A percentile compares a stretch with the other conserved stretches of the same genome.
Evolutionary conservation across 2,888 invertebrate species (phyloP).

Genomic region (Caenorhabditis sp.): DNA sequence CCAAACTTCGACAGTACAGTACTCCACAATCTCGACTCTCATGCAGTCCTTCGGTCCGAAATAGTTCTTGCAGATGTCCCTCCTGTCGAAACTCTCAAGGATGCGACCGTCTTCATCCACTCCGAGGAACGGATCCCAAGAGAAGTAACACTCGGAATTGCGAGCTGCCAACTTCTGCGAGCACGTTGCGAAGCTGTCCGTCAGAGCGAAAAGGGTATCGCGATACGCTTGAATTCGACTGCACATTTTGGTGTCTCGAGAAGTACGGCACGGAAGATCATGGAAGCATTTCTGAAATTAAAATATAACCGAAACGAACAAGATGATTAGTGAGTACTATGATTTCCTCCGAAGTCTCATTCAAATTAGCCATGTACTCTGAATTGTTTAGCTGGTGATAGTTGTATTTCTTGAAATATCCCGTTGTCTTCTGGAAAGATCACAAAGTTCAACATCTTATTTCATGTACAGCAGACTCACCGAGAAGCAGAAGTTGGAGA

Average conservation of each 20-base stretch:
- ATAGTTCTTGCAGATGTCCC: constrained; percentile 42
- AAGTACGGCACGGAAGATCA: constrained; percentile 23
- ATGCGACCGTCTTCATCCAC: constrained; percentile 33
- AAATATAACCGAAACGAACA: neutral
- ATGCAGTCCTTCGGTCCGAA: constrained; percentile 38
- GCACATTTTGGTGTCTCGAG: constrained; percentile 25
- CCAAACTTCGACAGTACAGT: constrained; percentile 34
- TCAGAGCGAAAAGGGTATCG: constrained; percentile 29
- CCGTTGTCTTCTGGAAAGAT: constrained; percentile 35
- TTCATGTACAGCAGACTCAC: constrained; percentile 1
- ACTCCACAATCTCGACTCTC: constrained; percentile 23
- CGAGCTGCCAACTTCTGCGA: constrained; percentile 16
- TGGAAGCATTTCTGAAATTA: constrained; percentile 31
- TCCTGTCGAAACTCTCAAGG: constrained; percentile 38
- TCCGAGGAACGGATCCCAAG: constrained; percentile 47
- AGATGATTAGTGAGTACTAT: neutral
- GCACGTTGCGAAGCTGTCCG: constrained; percentile 25
- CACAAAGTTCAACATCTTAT: too few species aligned
- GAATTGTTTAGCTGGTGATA: constrained; percentile 26
- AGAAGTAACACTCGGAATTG: constrained; percentile 39
- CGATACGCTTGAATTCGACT: constrained; percentile 23
- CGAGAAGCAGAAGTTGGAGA: constrained; percentile 23
- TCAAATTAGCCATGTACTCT: constrained; percentile 9
- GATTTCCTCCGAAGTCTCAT: constrained; percentile 20
- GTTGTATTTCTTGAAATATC: constrained; percentile 38